Conservation (phyloP, 37 sponge, comb jelly and placozoan genomes). For the Theonella swinhoei region DNA sequence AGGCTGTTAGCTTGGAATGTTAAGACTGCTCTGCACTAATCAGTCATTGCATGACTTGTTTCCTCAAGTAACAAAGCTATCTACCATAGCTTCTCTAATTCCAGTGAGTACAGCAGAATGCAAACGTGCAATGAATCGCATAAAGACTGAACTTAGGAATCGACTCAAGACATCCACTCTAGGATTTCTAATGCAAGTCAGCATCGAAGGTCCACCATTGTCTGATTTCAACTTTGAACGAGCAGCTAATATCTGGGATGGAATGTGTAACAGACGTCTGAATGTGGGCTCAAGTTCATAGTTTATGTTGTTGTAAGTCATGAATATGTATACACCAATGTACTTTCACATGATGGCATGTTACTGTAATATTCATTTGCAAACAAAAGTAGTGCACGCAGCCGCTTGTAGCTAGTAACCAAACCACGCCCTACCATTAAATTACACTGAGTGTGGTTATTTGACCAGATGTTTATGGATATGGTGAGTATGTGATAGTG, state of each 20-base stretch:
- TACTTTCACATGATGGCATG: no score
- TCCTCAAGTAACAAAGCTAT: constrained; percentile 17
- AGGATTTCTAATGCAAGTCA: constrained; percentile 8
- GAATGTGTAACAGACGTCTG: constrained; percentile 27
- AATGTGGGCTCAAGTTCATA: no score
- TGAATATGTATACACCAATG: no score
- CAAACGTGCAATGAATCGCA: constrained; percentile 43
- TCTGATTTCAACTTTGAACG: constrained; percentile 36
- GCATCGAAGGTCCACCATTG: constrained; percentile 28
- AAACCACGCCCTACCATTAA: no score
- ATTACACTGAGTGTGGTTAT: no score
- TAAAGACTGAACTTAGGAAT: constrained; percentile 37
- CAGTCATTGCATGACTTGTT: constrained; percentile 26
- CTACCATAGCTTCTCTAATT: constrained; percentile 19
- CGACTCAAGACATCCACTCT: constrained; percentile 24
- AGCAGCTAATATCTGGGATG: constrained; percentile 38
- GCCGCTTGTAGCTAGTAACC: no score
- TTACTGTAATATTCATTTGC: no score
- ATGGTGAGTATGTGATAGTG: no score
- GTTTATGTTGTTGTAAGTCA: no score
- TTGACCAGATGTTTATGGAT: no score
- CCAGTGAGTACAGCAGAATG: constrained; percentile 48
- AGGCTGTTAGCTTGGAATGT: constrained; percentile 15
- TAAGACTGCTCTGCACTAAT: constrained; percentile 11
- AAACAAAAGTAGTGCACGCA: no score